Conservation (phyloP, 2,797 vertebrate genomes). For the Chiloscyllium punctatum region DNA sequence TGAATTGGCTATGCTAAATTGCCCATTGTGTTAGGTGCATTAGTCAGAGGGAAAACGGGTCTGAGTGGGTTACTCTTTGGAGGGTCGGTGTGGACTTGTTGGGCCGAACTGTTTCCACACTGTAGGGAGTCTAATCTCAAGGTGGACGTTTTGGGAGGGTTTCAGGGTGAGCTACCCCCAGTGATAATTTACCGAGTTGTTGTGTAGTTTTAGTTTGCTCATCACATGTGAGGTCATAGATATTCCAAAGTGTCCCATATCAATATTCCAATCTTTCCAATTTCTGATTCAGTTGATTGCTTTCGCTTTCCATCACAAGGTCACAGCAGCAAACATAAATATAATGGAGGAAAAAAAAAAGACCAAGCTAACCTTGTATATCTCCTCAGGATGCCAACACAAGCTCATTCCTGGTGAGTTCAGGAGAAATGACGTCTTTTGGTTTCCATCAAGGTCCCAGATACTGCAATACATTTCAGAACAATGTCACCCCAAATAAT, state of each 20-base stretch:
- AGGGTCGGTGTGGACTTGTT: no score
- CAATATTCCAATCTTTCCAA: not conserved
- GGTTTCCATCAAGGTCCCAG: conserved; percentile 86
- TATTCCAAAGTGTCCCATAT: not conserved
- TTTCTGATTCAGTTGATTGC: not conserved
- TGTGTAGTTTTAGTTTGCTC: no score
- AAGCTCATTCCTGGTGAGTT: conserved; percentile 89
- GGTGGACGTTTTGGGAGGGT: not conserved
- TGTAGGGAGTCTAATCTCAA: no score
- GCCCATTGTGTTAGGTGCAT: no score
- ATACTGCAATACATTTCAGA: conserved; percentile 56
- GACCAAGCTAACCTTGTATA: conserved; percentile 69
- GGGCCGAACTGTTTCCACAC: no score
- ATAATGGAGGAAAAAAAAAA: not conserved
- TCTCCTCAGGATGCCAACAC: conserved; percentile 93
- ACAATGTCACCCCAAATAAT: not conserved
- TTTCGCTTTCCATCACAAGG: not conserved
- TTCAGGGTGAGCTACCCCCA: not conserved
- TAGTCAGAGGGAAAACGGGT: no score
- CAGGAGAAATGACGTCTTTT: conserved; percentile 75
- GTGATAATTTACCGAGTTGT: not conserved
- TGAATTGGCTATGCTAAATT: no score
- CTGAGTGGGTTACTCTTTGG: no score
- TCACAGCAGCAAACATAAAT: not conserved
- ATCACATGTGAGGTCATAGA: no score